Percentiles rank a stretch among this genome's conserved stretches.
Conservation (phyloP, 2,888 invertebrate species). For the Sinodicranocentrus sp. region DNA sequence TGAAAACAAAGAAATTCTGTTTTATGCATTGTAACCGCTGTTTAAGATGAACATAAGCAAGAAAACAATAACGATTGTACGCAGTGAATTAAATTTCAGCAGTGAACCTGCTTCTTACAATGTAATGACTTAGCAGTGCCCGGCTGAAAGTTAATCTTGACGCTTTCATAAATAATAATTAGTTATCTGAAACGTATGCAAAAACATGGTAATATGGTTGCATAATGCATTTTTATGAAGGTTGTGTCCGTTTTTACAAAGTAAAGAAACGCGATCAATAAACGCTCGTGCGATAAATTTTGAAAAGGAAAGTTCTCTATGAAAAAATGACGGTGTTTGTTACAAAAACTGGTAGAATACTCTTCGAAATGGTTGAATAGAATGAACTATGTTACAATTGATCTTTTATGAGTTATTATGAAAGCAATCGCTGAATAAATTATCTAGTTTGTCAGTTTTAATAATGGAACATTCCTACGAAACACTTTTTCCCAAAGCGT, state of each 20-base stretch:
- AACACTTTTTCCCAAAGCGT: no score
- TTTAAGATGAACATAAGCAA: no score
- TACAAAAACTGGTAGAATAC: constrained; percentile 38
- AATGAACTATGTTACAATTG: constrained; percentile 11
- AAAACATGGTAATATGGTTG: neutral
- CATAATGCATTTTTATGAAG: constrained; percentile 11
- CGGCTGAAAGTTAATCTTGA: no score
- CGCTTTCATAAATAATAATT: constrained; percentile 10
- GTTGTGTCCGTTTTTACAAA: constrained; percentile 24
- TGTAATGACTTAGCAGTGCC: no score
- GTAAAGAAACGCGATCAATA: constrained; percentile 7
- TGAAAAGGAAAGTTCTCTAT: constrained; percentile 9
- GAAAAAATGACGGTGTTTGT: constrained; percentile 21
- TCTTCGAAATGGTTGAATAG: constrained; percentile 25
- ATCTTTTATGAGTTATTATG: constrained; percentile 19
- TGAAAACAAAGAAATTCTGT: no score
- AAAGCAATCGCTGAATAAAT: constrained; percentile 41
- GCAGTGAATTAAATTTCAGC: no score
- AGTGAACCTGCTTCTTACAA: no score
- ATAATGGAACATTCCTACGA: constrained; percentile 19
- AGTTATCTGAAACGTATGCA: no score
- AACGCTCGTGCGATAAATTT: neutral
- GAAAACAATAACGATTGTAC: no score
- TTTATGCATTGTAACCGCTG: neutral
- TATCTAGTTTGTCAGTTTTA: constrained; percentile 52